Conservation (phyloP, 2,888 invertebrate genomes). For the Habroteleia sp. region DNA sequence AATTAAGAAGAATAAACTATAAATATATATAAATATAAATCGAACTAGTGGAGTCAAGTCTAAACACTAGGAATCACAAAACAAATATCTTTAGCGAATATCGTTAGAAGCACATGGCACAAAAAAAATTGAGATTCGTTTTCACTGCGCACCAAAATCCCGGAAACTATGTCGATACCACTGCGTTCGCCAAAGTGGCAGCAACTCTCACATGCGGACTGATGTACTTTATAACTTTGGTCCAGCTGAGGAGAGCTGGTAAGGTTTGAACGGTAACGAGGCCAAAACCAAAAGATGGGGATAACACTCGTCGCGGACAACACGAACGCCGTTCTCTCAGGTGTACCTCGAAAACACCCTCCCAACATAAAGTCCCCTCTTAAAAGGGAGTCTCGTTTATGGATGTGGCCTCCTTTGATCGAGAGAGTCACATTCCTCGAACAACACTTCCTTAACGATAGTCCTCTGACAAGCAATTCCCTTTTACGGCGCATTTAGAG, state of each 20-base stretch:
- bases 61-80: neutral
- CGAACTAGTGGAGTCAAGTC: neutral
- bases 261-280: constrained; percentile 71
- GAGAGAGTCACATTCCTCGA: constrained; percentile 61
- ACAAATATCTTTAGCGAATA: neutral
- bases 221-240: constrained; percentile 80
- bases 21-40: neutral
- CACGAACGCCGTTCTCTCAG: constrained; percentile 57
- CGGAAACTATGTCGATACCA: constrained; percentile 71
- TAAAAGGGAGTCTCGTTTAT: constrained; percentile 53
- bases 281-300: constrained; percentile 75
- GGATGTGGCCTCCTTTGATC: constrained; percentile 60
- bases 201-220: constrained; percentile 72
- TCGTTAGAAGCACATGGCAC: constrained; percentile 69
- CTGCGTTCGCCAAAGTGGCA: constrained; percentile 76
- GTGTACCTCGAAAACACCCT: constrained; percentile 58
- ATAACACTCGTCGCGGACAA: constrained; percentile 52
- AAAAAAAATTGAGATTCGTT: constrained; percentile 42
- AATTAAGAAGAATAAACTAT: too few species aligned
- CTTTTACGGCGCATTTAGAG: constrained; percentile 21
- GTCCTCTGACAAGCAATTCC: constrained; percentile 30
- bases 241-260: constrained; percentile 64
- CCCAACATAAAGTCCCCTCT: constrained; percentile 40
- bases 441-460: constrained; percentile 42
- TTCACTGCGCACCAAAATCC: constrained; percentile 57